A percentile compares a stretch with the other conserved stretches of the same genome.
Conservation (phyloP, 2,888 invertebrate genomes). For the Agonopterix arenella region DNA sequence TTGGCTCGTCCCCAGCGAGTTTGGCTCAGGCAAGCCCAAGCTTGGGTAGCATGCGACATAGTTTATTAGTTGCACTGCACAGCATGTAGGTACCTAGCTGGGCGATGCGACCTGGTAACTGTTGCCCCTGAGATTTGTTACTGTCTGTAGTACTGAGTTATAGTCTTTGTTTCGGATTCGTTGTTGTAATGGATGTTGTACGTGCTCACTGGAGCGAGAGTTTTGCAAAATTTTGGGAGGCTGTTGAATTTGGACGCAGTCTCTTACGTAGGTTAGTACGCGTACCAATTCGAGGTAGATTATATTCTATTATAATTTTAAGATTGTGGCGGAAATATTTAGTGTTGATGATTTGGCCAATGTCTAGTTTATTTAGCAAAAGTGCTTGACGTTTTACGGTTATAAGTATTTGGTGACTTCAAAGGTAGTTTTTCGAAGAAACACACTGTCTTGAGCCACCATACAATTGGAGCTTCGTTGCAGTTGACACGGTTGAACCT, state of each 20-base stretch:
- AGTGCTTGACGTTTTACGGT: too few species aligned
- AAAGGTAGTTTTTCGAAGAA: too few species aligned
- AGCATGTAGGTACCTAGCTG: not conserved
- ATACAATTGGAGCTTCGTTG: too few species aligned
- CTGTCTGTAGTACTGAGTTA: constrained; percentile 31
- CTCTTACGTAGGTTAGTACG: too few species aligned
- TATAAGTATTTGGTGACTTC: too few species aligned
- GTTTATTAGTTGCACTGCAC: constrained; percentile 21
- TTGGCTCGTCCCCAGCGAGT: constrained; percentile 40
- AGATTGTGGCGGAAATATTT: too few species aligned
- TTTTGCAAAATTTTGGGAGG: not conserved
- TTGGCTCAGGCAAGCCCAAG: constrained; percentile 23
- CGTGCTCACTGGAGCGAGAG: not conserved
- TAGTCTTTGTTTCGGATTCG: constrained; percentile 27
- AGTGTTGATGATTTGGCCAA: too few species aligned
- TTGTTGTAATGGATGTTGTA: constrained; percentile 2
- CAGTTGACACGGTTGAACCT: too few species aligned
- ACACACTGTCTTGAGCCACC: too few species aligned
- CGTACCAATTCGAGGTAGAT: too few species aligned
- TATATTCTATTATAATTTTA: too few species aligned
- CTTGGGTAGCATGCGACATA: constrained; percentile 8
- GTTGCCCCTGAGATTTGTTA: constrained; percentile 30
- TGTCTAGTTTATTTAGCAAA: too few species aligned
- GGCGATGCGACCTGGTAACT: constrained; percentile 6
- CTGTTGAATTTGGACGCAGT: not conserved